These are phyloP conservation scores for Agrypnus murinus DNA, from an alignment of 2,888 invertebrate species.

Conservation along the genomic window DNA sequence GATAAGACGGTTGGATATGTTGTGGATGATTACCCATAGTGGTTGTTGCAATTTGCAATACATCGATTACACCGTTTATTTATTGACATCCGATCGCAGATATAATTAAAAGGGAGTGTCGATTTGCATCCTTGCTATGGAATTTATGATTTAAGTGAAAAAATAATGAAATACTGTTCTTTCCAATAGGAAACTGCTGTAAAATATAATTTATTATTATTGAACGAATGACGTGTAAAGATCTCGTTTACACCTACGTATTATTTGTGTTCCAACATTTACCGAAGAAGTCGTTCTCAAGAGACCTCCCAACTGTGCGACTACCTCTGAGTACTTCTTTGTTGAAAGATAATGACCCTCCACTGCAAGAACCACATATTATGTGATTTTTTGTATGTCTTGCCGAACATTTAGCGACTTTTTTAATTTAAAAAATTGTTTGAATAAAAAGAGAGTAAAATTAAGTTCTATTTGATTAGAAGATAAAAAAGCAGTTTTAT, in stretches of 20 bases:
- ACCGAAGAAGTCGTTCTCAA: slow-evolving; percentile 4
- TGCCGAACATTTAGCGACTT: slow-evolving; percentile 15
- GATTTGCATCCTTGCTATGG: slow-evolving; percentile 6
- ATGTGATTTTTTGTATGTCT: background rate
- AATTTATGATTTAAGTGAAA: background rate
- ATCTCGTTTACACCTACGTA: slow-evolving; percentile 22
- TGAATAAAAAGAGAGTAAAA: background rate
- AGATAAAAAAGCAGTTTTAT: background rate
- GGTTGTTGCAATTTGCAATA: slow-evolving; percentile 13
- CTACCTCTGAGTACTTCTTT: slow-evolving; percentile 32
- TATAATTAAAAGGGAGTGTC: slow-evolving; percentile 29
- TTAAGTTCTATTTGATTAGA: background rate
- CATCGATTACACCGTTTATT: slow-evolving; percentile 23
- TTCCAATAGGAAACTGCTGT: background rate
- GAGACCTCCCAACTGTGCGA: slow-evolving; percentile 5
- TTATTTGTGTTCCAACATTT: background rate
- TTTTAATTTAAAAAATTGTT: background rate
- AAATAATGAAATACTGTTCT: too few relatives aligned
- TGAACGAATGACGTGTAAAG: slow-evolving; percentile 16
- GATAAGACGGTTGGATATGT: slow-evolving; percentile 2
- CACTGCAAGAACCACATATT: too few relatives aligned
- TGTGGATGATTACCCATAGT: slow-evolving; percentile 10
- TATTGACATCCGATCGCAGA: slow-evolving; percentile 23
- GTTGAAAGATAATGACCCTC: slow-evolving; percentile 38
- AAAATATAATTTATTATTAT: slow-evolving; percentile 11